Conservation (phyloP, 2,113 vertebrate species). For the Montifringilla adamsi region DNA sequence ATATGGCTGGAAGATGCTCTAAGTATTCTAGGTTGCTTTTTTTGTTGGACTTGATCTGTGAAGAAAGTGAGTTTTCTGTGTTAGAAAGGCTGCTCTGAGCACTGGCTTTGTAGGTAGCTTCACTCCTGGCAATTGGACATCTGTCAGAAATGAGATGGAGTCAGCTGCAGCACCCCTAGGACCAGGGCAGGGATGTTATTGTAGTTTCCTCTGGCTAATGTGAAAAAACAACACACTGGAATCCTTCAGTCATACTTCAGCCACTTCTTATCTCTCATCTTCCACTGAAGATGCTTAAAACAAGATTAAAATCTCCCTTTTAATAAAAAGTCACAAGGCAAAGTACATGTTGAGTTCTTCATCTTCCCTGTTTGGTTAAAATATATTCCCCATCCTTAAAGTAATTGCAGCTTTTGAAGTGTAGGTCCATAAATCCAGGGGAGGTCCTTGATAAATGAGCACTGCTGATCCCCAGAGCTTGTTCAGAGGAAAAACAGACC, state of each 20-base stretch:
- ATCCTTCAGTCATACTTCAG: neutral
- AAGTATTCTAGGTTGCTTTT: neutral
- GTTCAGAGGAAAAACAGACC: neutral
- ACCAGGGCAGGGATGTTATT: neutral
- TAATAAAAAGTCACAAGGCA: neutral
- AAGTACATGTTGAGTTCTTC: neutral
- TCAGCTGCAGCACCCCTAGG: neutral
- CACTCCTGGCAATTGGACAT: neutral
- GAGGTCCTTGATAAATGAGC: neutral
- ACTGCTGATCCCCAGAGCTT: neutral
- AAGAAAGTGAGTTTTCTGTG: neutral
- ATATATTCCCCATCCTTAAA: neutral
- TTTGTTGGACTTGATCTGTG: neutral
- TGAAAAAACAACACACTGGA: neutral
- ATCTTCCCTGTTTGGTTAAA: neutral
- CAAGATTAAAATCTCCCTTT: neutral
- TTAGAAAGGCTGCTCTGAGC: neutral
- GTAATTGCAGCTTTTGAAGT: constrained; percentile 34
- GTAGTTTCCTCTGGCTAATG: neutral
- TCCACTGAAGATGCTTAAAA: neutral
- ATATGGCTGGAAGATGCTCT: neutral
- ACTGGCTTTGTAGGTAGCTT: neutral
- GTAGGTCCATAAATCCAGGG: neutral
- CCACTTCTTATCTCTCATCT: neutral
- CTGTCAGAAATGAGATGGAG: neutral